phyloP scores from a whole-genome alignment of 2,888 invertebrate genomes.

The Acronicta leporina region DNA sequence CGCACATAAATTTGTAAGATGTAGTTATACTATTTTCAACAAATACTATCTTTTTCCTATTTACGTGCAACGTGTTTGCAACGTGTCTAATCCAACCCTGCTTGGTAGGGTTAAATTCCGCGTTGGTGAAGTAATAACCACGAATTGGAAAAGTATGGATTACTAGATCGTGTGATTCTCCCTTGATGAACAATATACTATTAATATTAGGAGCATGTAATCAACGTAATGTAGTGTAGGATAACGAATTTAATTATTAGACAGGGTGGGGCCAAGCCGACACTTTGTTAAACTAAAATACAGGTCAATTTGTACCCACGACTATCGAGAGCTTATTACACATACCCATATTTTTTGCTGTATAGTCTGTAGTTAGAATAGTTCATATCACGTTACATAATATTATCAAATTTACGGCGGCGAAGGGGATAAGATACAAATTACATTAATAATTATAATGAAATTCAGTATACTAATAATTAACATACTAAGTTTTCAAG shows the following conservation, averaged over 20 bases:
- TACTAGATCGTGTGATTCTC: neutral
- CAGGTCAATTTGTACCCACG: constrained; percentile 42
- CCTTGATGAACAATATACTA: neutral
- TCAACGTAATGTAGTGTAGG: constrained; percentile 39
- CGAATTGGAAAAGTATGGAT: too few relatives aligned
- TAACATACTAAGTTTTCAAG: constrained; percentile 55
- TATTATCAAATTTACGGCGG: constrained; percentile 31
- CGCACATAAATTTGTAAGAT: too few relatives aligned
- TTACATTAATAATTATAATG: constrained; percentile 26
- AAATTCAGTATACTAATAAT: constrained; percentile 47
- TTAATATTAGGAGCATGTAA: constrained; percentile 38
- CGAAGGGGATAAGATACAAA: constrained; percentile 31
- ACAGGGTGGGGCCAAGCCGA: constrained; percentile 58
- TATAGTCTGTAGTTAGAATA: constrained; percentile 36
- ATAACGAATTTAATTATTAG: constrained; percentile 52
- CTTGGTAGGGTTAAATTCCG: neutral
- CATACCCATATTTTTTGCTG: constrained; percentile 43
- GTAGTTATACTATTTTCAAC: too few relatives aligned
- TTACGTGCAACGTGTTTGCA: too few relatives aligned
- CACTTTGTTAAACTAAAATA: constrained; percentile 30
- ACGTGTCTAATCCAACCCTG: too few relatives aligned
- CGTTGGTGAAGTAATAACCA: neutral
- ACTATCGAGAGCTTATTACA: constrained; percentile 48
- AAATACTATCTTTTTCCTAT: too few relatives aligned
- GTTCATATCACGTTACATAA: constrained; percentile 42